These are phyloP conservation scores for Clistopyga incitator DNA, from an alignment of 2,888 invertebrate genomes.

Conservation along the genomic window DNA sequence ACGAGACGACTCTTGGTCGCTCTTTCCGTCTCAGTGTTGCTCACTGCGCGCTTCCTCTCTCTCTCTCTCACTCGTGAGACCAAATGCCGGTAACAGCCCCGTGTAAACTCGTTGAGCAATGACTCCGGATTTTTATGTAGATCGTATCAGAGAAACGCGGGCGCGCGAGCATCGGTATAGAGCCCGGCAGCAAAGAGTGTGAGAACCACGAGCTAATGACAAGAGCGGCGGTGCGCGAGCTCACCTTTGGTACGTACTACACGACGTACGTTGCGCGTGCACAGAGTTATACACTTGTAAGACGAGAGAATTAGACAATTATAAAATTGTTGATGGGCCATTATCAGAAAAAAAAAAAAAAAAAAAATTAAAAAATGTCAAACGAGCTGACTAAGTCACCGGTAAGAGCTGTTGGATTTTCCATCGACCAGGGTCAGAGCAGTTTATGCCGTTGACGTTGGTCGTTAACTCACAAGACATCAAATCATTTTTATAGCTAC, in stretches of 20 bases:
- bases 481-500: too few species aligned
- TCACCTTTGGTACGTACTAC: constrained; percentile 28
- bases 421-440: neutral
- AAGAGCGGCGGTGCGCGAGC: constrained; percentile 66
- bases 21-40: constrained; percentile 54
- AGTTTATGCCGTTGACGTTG: too few species aligned
- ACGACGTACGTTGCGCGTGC: constrained; percentile 3
- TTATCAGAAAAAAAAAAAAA: neutral
- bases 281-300: neutral
- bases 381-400: neutral
- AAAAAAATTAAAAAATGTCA: too few species aligned
- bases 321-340: neutral
- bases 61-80: constrained; percentile 23
- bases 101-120: constrained; percentile 80
- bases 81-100: constrained; percentile 65
- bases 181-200: constrained; percentile 76
- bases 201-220: constrained; percentile 80
- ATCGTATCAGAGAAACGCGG: constrained; percentile 78
- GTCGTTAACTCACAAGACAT: too few species aligned
- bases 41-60: constrained; percentile 8
- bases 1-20: constrained; percentile 68
- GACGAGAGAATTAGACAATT: constrained; percentile 2
- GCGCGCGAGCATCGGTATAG: constrained; percentile 37
- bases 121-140: constrained; percentile 77
- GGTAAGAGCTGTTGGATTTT: neutral